A percentile compares a stretch with the other conserved stretches of the same genome.
These are phyloP conservation scores for Ennomos quercinarius DNA, from an alignment of 2,888 invertebrate species.

Conservation along the genomic window DNA sequence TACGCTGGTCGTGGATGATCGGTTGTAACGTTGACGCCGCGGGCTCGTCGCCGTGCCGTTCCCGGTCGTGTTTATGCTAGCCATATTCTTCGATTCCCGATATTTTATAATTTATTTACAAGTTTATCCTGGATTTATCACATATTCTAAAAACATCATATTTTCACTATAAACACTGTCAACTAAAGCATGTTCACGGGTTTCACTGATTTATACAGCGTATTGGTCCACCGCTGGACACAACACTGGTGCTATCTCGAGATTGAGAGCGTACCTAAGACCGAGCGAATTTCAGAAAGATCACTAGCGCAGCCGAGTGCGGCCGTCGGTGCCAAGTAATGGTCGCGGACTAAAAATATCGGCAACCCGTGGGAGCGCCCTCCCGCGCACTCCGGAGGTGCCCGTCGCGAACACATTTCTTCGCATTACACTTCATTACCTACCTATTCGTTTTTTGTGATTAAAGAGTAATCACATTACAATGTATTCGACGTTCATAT, in stretches of 20 bases:
- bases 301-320: constrained; percentile 81
- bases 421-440: constrained; percentile 67
- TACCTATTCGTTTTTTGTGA: constrained; percentile 47
- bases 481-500: background rate
- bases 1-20: constrained; percentile 92
- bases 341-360: constrained; percentile 89
- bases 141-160: constrained; percentile 69
- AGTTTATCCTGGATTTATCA: constrained; percentile 71
- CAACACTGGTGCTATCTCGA: constrained; percentile 73
- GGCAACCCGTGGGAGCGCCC: constrained; percentile 86
- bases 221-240: constrained; percentile 63
- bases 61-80: constrained; percentile 69
- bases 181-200: constrained; percentile 42
- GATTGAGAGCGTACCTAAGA: constrained; percentile 78
- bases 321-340: constrained; percentile 88
- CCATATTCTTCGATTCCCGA: constrained; percentile 56
- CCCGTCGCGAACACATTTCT: constrained; percentile 79
- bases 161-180: constrained; percentile 54
- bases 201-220: constrained; percentile 49
- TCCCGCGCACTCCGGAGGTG: constrained; percentile 81
- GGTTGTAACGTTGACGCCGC: constrained; percentile 90
- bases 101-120: constrained; percentile 41
- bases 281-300: constrained; percentile 81
- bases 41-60: constrained; percentile 72
- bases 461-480: constrained; percentile 21